Base-by-base conservation (phyloP, 1,140 invertebrate species). In the Bombyx mandarina region DNA sequence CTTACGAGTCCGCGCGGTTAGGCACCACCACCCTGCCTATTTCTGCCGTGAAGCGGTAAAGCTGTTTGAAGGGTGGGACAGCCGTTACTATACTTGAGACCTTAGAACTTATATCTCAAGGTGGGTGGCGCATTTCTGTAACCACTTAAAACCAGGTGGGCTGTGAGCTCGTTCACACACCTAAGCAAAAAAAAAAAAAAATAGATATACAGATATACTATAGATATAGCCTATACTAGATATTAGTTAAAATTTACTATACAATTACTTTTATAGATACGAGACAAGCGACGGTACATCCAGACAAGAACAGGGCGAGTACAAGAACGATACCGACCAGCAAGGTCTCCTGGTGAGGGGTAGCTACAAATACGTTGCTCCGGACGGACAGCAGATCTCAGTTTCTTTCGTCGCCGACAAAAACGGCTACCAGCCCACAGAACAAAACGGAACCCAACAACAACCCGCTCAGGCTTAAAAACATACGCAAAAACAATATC, bases 371-470 rank as follows among this genome's bases (percentile, higher is more conserved):
- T 95, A 92, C 79, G 81, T 90, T 2, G 90, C 89, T 8, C 88
- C 90, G n/a, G 92, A 94, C 71, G 93, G 93, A 8, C 88, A 88
- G 35, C 87, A 88, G 10, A 89, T 92, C 56, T 88, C 89, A 1
- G 80, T 94, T 8, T 91, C 84, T 46, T 94, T 92, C 75, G 79
- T 90, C 43, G 93, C 93, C 50, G 93, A 94, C 74, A 93, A 94
- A 75, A 93, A 93, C 57, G 94, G 94, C 7, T 95, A 93, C 89
- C 91, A 91, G 57, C 91, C 93, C 43, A 71, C 67, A 9, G 79
- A 82, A 66, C 67, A 71, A 9, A 71, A 63, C n/a, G 70, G 64
- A 3, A 65, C 66, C 46, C 12, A 46, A 57, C 53, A 50, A 5
- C 58, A 66, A 56, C 66, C 74, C 43, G 66, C 75, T n/a, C 66